Conservation (phyloP, 2,797 vertebrate species). For the Tapera naevia region DNA sequence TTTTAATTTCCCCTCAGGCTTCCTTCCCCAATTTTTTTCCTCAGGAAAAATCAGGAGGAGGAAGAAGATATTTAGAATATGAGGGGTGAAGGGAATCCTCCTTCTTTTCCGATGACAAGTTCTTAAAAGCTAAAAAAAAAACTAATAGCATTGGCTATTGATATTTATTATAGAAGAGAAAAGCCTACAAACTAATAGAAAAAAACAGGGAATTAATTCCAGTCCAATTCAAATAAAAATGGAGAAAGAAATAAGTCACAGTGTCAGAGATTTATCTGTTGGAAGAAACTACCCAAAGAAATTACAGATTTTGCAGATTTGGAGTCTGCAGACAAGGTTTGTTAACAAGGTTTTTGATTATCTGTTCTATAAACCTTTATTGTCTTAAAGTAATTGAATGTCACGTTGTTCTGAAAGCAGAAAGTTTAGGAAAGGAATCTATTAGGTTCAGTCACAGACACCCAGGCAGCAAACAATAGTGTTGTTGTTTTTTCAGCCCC, state of each 20-base stretch:
- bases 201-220: conserved; percentile 26
- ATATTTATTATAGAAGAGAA: conserved; percentile 6
- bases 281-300: background rate
- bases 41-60: background rate
- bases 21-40: background rate
- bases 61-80: background rate
- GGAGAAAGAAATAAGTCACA: conserved; percentile 23
- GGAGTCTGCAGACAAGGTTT: background rate
- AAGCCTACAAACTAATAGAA: conserved; percentile 20
- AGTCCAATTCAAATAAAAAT: conserved; percentile 13
- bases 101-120: background rate
- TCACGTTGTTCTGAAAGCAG: background rate
- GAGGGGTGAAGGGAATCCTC: background rate
- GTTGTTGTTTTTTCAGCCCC: background rate
- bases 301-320: background rate
- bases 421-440: background rate
- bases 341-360: background rate
- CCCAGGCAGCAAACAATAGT: background rate
- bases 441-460: background rate
- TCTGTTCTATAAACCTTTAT: background rate
- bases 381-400: background rate
- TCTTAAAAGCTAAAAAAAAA: background rate
- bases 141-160: background rate
- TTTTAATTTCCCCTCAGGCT: background rate
- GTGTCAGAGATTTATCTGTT: background rate